phyloP scores from a whole-genome alignment of 2,797 vertebrate species.

The Bradypodion ventrale region DNA sequence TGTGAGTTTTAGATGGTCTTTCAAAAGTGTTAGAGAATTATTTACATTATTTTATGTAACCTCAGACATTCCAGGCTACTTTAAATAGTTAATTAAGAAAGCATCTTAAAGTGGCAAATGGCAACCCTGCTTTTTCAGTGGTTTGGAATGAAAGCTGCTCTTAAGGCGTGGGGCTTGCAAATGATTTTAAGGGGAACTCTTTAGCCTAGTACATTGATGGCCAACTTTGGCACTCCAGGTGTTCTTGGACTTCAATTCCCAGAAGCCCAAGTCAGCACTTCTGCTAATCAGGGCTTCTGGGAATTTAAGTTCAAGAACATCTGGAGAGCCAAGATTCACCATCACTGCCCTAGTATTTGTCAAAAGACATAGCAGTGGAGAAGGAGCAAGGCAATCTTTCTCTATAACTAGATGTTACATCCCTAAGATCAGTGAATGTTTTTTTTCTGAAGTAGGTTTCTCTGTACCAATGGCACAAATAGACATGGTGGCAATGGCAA shows the following conservation, averaged over 20 bases:
- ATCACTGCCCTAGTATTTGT: background rate
- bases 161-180: background rate
- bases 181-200: background rate
- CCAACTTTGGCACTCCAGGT: too few relatives aligned
- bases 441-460: background rate
- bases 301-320: too few relatives aligned
- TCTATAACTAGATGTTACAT: background rate
- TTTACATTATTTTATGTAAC: background rate
- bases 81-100: background rate
- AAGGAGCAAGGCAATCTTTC: background rate
- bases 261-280: too few relatives aligned
- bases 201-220: background rate
- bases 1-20: background rate
- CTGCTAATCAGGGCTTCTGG: too few relatives aligned
- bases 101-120: background rate
- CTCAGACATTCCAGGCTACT: background rate
- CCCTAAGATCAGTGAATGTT: too few relatives aligned
- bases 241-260: too few relatives aligned
- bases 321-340: too few relatives aligned
- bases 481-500: background rate
- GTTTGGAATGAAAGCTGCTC: background rate
- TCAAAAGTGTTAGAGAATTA: background rate
- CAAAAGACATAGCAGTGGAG: background rate
- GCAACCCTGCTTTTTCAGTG: fast-evolving
- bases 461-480: background rate